Percentiles rank a stretch among this genome's conserved stretches.
Conservation (phyloP, 35 echinoderm and acorn worm genomes). For the Ophiothrix spiculata region DNA sequence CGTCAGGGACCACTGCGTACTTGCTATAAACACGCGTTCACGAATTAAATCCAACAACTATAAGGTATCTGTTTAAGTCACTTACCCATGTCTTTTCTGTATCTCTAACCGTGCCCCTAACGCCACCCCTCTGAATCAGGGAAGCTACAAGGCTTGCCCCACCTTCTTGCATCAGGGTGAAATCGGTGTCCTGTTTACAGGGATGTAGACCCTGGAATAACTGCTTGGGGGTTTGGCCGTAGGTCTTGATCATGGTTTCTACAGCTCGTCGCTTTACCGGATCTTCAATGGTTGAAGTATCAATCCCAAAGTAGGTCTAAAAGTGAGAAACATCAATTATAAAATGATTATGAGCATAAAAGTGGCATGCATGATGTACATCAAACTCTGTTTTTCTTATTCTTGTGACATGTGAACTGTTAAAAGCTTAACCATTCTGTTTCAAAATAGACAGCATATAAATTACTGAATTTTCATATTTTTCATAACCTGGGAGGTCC, state of each 20-base stretch:
- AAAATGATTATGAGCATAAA: no score
- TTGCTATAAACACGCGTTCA: no score
- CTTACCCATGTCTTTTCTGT: conserved; percentile 43
- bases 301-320: conserved; percentile 97
- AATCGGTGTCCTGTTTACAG: conserved; percentile 36
- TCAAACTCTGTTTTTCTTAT: neutral
- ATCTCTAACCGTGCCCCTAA: neutral
- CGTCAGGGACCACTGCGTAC: no score
- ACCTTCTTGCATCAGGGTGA: conserved; percentile 2
- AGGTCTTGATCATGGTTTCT: conserved; percentile 99
- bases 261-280: conserved; percentile 67
- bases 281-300: conserved; percentile 67
- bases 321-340: neutral
- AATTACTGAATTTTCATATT: no score
- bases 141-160: conserved; percentile 19
- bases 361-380: no score
- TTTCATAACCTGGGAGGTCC: no score
- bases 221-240: conserved; percentile 97
- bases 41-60: no score
- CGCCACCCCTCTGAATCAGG: neutral
- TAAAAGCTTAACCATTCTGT: no score
- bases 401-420: neutral
- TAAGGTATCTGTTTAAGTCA: no score
- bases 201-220: conserved; percentile 76
- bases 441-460: no score